Base-by-base conservation (phyloP, 2,888 invertebrate species). In the Drosophila nigricruria region DNA sequence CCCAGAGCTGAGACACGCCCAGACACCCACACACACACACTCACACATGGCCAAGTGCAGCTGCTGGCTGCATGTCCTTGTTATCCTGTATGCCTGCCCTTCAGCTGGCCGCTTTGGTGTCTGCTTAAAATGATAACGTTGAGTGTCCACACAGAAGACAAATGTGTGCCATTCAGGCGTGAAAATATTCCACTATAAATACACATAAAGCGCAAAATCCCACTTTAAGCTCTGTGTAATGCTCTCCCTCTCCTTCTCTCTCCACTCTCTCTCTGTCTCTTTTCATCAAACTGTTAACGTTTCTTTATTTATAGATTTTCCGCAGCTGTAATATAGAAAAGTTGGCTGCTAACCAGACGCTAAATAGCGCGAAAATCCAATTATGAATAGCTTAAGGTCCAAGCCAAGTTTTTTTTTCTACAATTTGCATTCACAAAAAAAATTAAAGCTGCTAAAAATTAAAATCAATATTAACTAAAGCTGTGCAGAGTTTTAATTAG, bases 171-270 rank as follows among this genome's bases (percentile, higher is more conserved):
- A 89, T 77, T 85, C 89, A 85, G 89, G 84, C 84, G 84, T 85
- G 89, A 85, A 89, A 85, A 85, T 83, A 89, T 83, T 89, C 74
- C 74, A 87, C 89, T 83, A 88, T 86, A 80, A 86, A 84, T 83
- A 88, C 76, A 78, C 70, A 74, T 54, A 54, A 63, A 65, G 61
- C 62, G 80, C 61, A 54, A 57, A 66, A 61, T 70, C 40, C 36
- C 45, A 56, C 69, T 71, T 86, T 64, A 85, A 83, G 61, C 72
- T 69, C 40, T 77, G 73, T 78, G 83, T 80, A 80, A 80, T 71
- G 72, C 74, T 72, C 67, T 42, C 53, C 12, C n/a, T 12, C 47
- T 30, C n/a, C 1, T 6, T 0, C 18, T 18, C 25, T 9, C 23
- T n/a, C 5, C 9, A 9, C 9, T 27, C n/a, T 2, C 10, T 25